Conservation (phyloP, 2,113 vertebrate species). For the Rhinolophus sinicus region DNA sequence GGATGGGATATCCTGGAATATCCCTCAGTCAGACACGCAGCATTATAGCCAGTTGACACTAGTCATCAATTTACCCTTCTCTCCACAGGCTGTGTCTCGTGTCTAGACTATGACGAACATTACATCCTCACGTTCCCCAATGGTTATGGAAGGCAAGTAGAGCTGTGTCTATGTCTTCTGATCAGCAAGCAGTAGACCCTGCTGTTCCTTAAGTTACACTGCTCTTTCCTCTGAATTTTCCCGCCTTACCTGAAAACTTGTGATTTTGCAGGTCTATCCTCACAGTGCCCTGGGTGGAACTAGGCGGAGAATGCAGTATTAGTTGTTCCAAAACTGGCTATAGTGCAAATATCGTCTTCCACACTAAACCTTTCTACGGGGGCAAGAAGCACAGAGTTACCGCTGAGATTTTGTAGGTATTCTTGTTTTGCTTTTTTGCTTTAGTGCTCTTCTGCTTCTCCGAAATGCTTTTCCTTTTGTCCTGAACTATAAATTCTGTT, state of each 20-base stretch:
- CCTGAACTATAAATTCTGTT: not conserved
- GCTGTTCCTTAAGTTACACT: not conserved
- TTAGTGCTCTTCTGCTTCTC: not conserved
- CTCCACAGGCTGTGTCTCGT: constrained; percentile 94
- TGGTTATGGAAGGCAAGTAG: constrained; percentile 95
- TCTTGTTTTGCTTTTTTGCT: constrained; percentile 29
- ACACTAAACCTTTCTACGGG: constrained; percentile 99
- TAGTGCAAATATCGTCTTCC: constrained; percentile 95
- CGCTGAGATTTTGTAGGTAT: constrained; percentile 97
- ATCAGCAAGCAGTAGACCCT: not conserved
- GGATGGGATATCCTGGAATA: not conserved
- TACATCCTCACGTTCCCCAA: constrained; percentile 99
- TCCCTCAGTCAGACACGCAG: not conserved
- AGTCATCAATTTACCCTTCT: not conserved
- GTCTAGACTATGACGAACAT: constrained; percentile 97
- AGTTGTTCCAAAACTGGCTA: constrained; percentile 98
- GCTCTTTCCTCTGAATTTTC: not conserved
- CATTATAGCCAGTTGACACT: not conserved
- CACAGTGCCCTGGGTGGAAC: constrained; percentile 99
- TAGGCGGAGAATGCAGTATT: constrained; percentile 98
- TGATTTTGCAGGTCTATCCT: constrained; percentile 94
- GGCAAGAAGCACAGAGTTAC: constrained; percentile 99
- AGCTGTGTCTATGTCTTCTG: not conserved
- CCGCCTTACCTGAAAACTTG: constrained; percentile 4
- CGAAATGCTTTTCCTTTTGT: constrained; percentile 25